Conservation (phyloP, 2,797 vertebrate species). For the Anguilla megastoma region DNA sequence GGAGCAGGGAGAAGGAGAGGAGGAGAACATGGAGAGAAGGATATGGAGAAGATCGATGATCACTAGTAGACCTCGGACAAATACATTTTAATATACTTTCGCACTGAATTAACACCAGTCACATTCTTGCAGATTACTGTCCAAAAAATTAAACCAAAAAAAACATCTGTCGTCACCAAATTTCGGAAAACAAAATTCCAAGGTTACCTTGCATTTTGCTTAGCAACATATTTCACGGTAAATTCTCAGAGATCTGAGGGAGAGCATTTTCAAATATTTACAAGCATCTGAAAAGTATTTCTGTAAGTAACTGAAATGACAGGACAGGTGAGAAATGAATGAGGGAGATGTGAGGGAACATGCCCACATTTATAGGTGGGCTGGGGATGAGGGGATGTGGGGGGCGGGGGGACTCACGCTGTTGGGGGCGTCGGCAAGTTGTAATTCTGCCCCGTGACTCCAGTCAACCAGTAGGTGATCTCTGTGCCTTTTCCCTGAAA, state of each 20-base stretch:
- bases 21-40: not conserved
- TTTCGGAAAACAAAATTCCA: no score
- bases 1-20: slow-evolving; percentile 23
- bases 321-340: not conserved
- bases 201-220: no score
- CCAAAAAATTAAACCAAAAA: no score
- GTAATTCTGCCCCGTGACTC: slow-evolving; percentile 80
- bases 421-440: slow-evolving; percentile 86
- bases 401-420: slow-evolving; percentile 76
- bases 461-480: slow-evolving; percentile 93
- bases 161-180: no score
- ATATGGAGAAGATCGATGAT: not conserved
- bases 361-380: not conserved
- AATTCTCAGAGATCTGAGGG: no score
- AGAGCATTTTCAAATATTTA: no score
- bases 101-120: not conserved
- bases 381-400: not conserved
- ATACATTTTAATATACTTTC: no score
- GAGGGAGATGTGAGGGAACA: not conserved
- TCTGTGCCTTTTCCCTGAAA: slow-evolving; percentile 90
- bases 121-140: not conserved
- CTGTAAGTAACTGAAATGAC: slow-evolving; percentile 1
- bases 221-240: no score
- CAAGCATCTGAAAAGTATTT: not conserved
- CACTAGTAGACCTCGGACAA: not conserved